Conservation (phyloP, 1,140 invertebrate species). For the Drosophila bipectinata region DNA sequence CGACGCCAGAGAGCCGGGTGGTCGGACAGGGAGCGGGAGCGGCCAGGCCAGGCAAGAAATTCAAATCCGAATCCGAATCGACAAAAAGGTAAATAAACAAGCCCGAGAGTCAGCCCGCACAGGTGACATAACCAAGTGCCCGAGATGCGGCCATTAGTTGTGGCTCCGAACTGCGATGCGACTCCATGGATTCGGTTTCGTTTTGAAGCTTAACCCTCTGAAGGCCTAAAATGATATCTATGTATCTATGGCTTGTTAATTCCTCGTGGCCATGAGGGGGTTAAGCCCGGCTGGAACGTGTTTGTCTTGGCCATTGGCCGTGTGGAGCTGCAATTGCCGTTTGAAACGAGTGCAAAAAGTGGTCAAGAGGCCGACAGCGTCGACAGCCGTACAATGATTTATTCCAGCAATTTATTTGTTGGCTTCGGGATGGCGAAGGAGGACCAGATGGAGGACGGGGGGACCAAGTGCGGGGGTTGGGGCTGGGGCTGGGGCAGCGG, state of each 20-base stretch:
- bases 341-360: slow-evolving; percentile 78
- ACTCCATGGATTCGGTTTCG: slow-evolving; percentile 25
- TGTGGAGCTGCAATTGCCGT: slow-evolving; percentile 49
- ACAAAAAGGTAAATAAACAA: slow-evolving; percentile 57
- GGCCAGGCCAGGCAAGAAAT: slow-evolving; percentile 15
- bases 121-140: slow-evolving; percentile 77
- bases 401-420: slow-evolving; percentile 79
- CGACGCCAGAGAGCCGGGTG: slow-evolving; percentile 18
- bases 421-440: slow-evolving; percentile 28
- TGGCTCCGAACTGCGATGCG: neutral
- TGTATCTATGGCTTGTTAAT: too few relatives aligned
- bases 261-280: neutral
- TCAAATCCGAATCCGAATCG: slow-evolving; percentile 36
- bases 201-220: slow-evolving; percentile 28
- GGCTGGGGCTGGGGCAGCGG: slow-evolving; percentile 61
- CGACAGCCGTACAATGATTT: slow-evolving; percentile 72
- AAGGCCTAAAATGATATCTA: too few relatives aligned
- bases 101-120: slow-evolving; percentile 20
- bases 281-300: slow-evolving; percentile 37
- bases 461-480: neutral
- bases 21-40: too few relatives aligned
- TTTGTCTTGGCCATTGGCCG: slow-evolving; percentile 33
- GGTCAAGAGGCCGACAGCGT: slow-evolving; percentile 67
- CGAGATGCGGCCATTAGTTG: slow-evolving; percentile 55
- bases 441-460: neutral